These are phyloP conservation scores for Aramus guarauna DNA, from an alignment of 2,113 vertebrate genomes.

Conservation along the genomic window DNA sequence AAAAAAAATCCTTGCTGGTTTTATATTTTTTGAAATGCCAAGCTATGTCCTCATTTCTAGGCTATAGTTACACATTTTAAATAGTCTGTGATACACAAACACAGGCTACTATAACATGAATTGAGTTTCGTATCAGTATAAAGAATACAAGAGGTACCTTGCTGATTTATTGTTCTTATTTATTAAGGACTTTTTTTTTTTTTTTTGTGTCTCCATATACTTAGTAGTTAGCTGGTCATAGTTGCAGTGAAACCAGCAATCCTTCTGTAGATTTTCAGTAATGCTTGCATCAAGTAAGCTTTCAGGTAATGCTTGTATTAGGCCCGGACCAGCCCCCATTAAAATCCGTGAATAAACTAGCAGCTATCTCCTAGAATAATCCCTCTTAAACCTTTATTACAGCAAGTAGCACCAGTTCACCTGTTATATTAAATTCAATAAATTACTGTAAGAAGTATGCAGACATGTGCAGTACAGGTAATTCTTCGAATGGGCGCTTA, in stretches of 20 bases:
- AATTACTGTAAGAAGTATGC: slow-evolving; percentile 18
- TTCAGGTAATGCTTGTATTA: background rate
- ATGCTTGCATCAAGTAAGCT: background rate
- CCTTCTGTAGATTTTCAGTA: background rate
- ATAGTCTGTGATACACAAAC: background rate
- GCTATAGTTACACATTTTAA: background rate
- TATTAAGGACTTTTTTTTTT: background rate
- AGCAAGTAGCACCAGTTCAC: slow-evolving; percentile 14
- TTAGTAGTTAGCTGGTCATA: background rate
- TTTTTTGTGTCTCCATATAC: background rate
- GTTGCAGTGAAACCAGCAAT: background rate
- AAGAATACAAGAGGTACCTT: background rate
- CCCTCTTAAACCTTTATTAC: slow-evolving; percentile 50
- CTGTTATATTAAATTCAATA: slow-evolving; percentile 29
- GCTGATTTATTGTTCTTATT: background rate
- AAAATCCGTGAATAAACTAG: slow-evolving; percentile 20
- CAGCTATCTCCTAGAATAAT: slow-evolving; percentile 31
- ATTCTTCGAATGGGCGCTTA: background rate
- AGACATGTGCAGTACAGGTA: background rate
- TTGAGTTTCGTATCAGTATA: background rate
- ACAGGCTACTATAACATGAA: background rate
- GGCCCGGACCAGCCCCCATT: background rate
- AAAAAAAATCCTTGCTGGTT: background rate
- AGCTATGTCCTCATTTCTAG: background rate
- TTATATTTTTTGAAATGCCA: background rate